phyloP scores from a whole-genome alignment of 2,113 vertebrate genomes.

The Bostrychus sinensis region DNA sequence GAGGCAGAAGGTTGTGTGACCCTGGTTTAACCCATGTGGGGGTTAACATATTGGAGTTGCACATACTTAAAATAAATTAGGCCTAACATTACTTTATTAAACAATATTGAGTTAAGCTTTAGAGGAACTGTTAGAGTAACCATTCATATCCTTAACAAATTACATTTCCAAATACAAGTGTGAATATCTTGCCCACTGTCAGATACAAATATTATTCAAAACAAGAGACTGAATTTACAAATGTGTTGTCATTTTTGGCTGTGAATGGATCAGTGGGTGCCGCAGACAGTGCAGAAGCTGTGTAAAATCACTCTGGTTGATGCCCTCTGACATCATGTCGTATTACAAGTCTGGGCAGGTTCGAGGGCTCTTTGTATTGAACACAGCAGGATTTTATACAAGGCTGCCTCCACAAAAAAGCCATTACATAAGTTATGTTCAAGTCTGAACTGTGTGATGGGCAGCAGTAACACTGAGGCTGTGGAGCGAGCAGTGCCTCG shows the following conservation, averaged over 20 bases:
- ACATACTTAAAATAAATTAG: conserved; percentile 26
- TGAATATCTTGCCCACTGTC: neutral
- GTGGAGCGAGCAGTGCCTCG: conserved; percentile 34
- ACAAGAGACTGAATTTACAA: neutral
- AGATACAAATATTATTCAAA: neutral
- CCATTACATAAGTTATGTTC: conserved; percentile 63
- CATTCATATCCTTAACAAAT: too few relatives aligned
- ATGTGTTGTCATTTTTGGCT: conserved; percentile 26
- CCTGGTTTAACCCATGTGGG: neutral
- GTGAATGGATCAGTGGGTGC: conserved; percentile 24
- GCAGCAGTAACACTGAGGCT: conserved; percentile 44
- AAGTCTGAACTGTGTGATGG: conserved; percentile 57
- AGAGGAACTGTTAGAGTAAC: too few relatives aligned
- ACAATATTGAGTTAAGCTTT: too few relatives aligned
- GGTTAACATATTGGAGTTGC: neutral
- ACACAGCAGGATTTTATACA: conserved; percentile 26
- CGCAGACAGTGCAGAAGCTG: neutral
- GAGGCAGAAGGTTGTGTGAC: conserved; percentile 13
- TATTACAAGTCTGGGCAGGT: conserved; percentile 58
- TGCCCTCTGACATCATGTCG: conserved; percentile 1
- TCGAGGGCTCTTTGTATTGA: conserved; percentile 7
- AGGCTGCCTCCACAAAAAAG: conserved; percentile 51
- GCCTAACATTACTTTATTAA: too few relatives aligned
- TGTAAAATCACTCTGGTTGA: conserved; percentile 24
- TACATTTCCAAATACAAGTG: too few relatives aligned